phyloP scores from a whole-genome alignment of 37 sponge, comb jelly and placozoan species.

The Theonella swinhoei region DNA sequence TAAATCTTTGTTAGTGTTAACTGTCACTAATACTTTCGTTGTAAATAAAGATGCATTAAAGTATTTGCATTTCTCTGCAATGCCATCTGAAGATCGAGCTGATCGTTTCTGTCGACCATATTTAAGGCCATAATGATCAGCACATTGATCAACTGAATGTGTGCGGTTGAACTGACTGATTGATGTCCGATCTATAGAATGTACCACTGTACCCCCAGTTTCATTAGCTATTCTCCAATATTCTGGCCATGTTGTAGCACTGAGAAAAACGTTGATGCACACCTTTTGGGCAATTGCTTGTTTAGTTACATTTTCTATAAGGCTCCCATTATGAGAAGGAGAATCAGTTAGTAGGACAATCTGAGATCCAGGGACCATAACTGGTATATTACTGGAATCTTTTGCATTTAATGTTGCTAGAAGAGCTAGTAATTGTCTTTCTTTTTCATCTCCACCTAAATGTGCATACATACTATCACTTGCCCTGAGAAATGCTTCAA shows the following conservation, averaged over 20 bases:
- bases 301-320: constrained; percentile 7
- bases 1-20: too few species aligned
- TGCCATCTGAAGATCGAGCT: neutral
- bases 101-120: neutral
- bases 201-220: neutral
- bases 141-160: neutral
- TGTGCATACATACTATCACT: constrained; percentile 12
- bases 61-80: neutral
- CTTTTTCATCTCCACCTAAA: constrained; percentile 58
- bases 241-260: neutral
- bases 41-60: neutral
- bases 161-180: neutral
- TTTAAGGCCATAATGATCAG: neutral
- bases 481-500: neutral
- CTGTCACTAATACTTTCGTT: too few species aligned
- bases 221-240: neutral
- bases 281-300: neutral
- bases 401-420: neutral
- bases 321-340: constrained; percentile 11
- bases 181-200: neutral
- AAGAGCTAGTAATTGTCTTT: constrained; percentile 29
- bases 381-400: neutral
- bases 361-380: constrained; percentile 26
- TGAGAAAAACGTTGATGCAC: constrained; percentile 32
- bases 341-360: constrained; percentile 51